These are phyloP conservation scores for Drosophila fuyamai DNA, from an alignment of 1,140 invertebrate species.

Conservation along the genomic window DNA sequence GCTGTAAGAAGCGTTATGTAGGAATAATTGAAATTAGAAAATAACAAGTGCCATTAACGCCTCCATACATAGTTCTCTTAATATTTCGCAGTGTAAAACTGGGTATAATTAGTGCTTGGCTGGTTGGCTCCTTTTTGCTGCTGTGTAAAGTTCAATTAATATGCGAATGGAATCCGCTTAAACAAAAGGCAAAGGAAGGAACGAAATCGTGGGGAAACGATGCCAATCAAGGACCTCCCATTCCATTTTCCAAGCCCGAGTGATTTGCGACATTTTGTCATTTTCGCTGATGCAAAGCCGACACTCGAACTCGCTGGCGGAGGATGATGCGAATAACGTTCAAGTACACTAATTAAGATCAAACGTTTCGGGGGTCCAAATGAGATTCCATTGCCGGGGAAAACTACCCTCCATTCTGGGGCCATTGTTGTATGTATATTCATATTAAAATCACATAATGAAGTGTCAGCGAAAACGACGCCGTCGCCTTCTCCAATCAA, in stretches of 20 bases:
- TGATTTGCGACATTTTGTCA: constrained; percentile 82
- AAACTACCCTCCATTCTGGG: constrained; percentile 25
- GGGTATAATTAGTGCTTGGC: constrained; percentile 52
- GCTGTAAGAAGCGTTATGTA: too few relatives aligned
- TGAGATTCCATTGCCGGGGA: constrained; percentile 65
- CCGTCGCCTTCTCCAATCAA: constrained; percentile 55
- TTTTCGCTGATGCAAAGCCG: constrained; percentile 79
- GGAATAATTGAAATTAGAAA: too few relatives aligned
- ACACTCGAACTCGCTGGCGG: constrained; percentile 56
- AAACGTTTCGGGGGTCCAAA: constrained; percentile 67
- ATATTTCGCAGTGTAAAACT: constrained; percentile 8
- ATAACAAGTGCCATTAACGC: too few relatives aligned
- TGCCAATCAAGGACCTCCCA: constrained; percentile 65
- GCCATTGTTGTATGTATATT: constrained; percentile 54
- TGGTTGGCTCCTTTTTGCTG: constrained; percentile 43
- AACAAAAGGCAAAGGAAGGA: constrained; percentile 58
- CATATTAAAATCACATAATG: constrained; percentile 81
- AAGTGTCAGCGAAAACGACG: constrained; percentile 74
- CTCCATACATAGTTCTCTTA: background rate
- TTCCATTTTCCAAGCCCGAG: constrained; percentile 24
- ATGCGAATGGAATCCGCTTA: constrained; percentile 81
- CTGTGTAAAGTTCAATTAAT: constrained; percentile 81
- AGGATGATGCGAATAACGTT: constrained; percentile 41
- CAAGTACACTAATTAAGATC: constrained; percentile 82
- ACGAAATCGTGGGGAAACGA: constrained; percentile 37